Evolutionary conservation across 2,113 vertebrate genomes (phyloP), one percentile per base, ranked within the genome.

Genomic region (Prolemur simus): DNA sequence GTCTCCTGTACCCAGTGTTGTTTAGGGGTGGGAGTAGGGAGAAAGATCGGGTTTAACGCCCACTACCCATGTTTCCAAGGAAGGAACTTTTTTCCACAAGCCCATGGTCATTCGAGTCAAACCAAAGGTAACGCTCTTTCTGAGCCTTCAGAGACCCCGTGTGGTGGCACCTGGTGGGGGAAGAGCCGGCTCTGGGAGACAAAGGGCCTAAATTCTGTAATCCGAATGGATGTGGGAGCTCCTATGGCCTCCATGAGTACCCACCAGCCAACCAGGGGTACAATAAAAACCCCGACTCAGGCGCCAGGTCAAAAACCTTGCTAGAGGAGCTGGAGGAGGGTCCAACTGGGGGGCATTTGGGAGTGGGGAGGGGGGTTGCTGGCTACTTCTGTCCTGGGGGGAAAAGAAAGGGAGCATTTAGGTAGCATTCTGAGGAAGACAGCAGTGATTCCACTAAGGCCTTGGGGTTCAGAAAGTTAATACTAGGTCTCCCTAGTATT

Each of bases 371-470:
- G 39, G 39, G 77, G 77, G 32, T 8, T 66, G 60, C 76, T 84
- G 39, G 34, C 58, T 92, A 64, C 20, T 83, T 96, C 81, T 76
- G 66, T 69, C 73, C 73, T 68, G 20, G 78, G 47, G 29, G n/a
- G 32, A 66, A 69, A 54, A 23, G 45, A 88, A 21, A 89, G 37
- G 74, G 10, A 63, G 23, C 29, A 85, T 78, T 87, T 85, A 81
- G 49, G 64, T 29, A 84, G 81, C 89, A 54, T 87, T 91, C 60
- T 27, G 42, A 85, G 10, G 23, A 85, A 90, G 54, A 93, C 0
- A 39, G 45, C 13, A 80, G n/a, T 39, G 74, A 94, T 87, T 91
- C 42, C 47, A 84, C 52, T 80, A 89, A 81, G 94, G 63, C 84
- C 83, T 74, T 45, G 47, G 81, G 76, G 10, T 78, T 96, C 77